Evolutionary conservation across 1,140 invertebrate species (phyloP), one percentile per base, ranked within the genome.

Genomic region (Procambarus virginalis): DNA sequence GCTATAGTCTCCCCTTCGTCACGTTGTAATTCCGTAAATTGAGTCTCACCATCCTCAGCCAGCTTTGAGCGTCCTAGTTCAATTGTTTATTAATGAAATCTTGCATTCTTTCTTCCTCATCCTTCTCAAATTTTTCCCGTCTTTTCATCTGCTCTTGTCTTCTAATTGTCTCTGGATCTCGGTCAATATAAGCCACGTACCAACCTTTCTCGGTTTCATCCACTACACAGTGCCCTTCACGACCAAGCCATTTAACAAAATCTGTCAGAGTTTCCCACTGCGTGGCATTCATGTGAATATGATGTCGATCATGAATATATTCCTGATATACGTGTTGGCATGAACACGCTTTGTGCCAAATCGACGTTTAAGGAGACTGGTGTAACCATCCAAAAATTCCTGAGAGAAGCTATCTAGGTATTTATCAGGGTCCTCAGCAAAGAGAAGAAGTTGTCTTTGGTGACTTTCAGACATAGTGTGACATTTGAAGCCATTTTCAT

Each of bases 401-500:
- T 94, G 96, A 1, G 98, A 99, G 94, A 99, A 99, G 91, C 97
- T 96, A 92, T 98, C 97, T 81, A 99, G 95, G 93, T 98, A 99
- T 93, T 97, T 96, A 51, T 96, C 95, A 4, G 98, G 96, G 94
- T 99, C 98, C 91, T 99, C 99, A 75, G 98, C 98, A 95, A 99
- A 99, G 1, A 99, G 94, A 3, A 99, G 94, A 0, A 99, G 93
- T 94, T 99, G 99, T 55, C 99, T 94, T 93, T 99, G 99, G 95
- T 99, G 99, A 0, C 98, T 97, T 94, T 99, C 99, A 0, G 98
- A 99, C 95, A 96, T 98, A 0, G 97, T 98, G 93, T 99, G 99
- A 95, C 99, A 99, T 94, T 99, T 99, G 93, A 99, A 99, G 1
- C 99, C 99, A 94, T 99, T 99, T 94, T 99, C 98, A 94, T 99